Evolutionary conservation across 2,797 vertebrate species (phyloP).

Genomic region (Alca torda): DNA sequence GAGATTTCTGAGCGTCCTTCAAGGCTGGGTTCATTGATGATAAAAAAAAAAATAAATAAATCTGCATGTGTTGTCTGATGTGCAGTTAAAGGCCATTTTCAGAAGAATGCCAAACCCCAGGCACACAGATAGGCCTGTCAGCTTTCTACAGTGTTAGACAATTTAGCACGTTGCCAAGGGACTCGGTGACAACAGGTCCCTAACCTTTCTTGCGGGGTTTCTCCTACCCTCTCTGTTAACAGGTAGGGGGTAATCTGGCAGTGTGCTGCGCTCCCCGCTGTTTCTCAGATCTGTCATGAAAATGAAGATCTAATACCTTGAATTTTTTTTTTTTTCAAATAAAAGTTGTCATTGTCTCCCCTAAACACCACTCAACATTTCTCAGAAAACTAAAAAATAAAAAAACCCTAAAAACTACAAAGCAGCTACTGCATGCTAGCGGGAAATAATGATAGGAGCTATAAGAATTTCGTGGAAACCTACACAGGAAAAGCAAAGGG

Average conservation of each 20-base stretch:
- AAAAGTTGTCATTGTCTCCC: neutral
- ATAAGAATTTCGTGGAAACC: neutral
- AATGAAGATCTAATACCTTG: neutral
- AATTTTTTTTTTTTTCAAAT: neutral
- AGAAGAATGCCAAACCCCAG: neutral
- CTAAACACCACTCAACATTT: neutral
- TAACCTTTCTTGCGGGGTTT: neutral
- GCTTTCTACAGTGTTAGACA: neutral
- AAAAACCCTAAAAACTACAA: neutral
- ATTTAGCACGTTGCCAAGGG: neutral
- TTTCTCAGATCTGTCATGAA: neutral
- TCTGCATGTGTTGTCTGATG: fast-evolving
- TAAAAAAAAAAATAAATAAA: neutral
- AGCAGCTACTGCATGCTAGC: neutral
- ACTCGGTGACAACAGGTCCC: neutral
- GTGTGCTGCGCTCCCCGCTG: neutral
- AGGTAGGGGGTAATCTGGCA: neutral
- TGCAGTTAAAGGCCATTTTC: neutral
- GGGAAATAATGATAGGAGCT: neutral
- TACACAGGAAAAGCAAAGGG: neutral
- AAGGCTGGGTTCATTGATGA: neutral
- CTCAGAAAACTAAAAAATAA: neutral
- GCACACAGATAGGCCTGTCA: neutral
- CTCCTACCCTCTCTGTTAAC: neutral
- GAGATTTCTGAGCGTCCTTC: neutral